These are phyloP conservation scores for Eupeodes corollae DNA, from an alignment of 1,140 invertebrate genomes.

Conservation along the genomic window DNA sequence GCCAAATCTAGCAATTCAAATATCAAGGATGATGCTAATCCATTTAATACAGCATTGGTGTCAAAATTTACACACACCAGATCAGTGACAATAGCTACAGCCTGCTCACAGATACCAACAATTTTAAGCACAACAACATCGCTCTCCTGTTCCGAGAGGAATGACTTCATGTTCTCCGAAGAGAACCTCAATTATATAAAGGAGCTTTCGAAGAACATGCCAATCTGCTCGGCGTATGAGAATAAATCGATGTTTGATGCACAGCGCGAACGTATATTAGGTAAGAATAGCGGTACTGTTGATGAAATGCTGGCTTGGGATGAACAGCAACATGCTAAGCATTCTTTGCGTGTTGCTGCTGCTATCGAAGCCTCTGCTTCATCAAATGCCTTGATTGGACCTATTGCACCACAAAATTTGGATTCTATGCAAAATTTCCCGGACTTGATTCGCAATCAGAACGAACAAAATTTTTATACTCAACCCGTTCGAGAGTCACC, in stretches of 20 bases:
- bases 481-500: not conserved
- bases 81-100: slow-evolving; percentile 3
- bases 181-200: slow-evolving; percentile 34
- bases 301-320: slow-evolving; percentile 23
- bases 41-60: not conserved
- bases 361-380: not conserved
- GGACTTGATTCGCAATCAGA: not conserved
- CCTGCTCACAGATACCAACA: not conserved
- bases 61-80: slow-evolving; percentile 5
- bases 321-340: slow-evolving; percentile 5
- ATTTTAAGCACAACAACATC: not conserved
- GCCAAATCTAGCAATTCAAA: not conserved
- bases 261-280: not conserved
- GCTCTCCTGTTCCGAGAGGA: not conserved
- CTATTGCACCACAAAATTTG: not conserved
- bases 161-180: slow-evolving; percentile 21
- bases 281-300: slow-evolving; percentile 8
- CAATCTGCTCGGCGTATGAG: slow-evolving; percentile 33
- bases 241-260: slow-evolving; percentile 33
- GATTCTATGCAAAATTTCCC: not conserved
- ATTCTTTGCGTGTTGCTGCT: too few relatives aligned
- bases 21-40: not conserved
- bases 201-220: slow-evolving; percentile 34
- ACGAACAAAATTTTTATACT: not conserved
- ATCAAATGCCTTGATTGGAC: not conserved